These are phyloP conservation scores for Acromyrmex charruanus DNA, from an alignment of 1,140 invertebrate species.

Conservation along the genomic window DNA sequence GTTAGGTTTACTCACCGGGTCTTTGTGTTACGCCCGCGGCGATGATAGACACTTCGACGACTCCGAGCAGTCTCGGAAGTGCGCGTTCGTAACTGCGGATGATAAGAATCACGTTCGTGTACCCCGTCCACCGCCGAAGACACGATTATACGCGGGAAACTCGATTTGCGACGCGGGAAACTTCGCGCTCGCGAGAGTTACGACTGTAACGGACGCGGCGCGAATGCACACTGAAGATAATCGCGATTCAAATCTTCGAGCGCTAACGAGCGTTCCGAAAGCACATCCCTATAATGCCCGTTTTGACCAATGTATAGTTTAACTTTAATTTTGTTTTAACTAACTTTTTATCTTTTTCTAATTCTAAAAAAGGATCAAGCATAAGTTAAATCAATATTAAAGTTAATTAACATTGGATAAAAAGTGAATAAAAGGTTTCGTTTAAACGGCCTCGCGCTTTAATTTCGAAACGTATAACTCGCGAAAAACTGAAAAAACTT, in stretches of 20 bases:
- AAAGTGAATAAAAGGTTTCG: not conserved
- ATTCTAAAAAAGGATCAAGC: no score
- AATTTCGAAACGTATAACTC: not conserved
- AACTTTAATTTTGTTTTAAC: no score
- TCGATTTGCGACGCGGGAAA: not conserved
- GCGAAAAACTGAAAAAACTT: not conserved
- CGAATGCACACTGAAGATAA: conserved; percentile 16
- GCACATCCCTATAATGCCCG: not conserved
- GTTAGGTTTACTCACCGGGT: conserved; percentile 43
- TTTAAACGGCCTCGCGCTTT: not conserved
- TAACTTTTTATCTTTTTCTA: no score
- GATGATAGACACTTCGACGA: not conserved
- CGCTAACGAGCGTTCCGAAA: not conserved
- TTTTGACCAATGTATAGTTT: no score
- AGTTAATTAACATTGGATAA: no score
- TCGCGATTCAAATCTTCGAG: conserved; percentile 18
- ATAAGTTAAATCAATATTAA: no score
- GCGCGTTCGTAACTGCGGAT: not conserved
- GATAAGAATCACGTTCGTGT: not conserved
- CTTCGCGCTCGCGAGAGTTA: not conserved
- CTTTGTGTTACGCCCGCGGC: not conserved
- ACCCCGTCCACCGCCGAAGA: no score
- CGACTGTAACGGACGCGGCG: not conserved
- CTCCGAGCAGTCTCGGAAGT: not conserved
- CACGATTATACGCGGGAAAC: not conserved